Conservation (phyloP, 2,113 vertebrate genomes). For the Bettongia penicillata region DNA sequence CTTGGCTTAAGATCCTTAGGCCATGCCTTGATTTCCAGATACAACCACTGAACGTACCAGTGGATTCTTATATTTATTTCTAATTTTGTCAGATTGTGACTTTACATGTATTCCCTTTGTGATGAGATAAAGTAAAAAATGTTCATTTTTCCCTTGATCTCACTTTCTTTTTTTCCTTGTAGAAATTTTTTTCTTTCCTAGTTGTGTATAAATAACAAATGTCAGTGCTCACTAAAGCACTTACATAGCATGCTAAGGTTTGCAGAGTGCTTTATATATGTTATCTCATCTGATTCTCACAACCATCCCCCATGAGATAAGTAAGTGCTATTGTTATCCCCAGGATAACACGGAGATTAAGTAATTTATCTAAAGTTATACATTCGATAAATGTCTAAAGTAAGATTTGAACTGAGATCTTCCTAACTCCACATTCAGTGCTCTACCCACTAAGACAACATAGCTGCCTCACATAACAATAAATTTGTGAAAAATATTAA, state of each 20-base stretch:
- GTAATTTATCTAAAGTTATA: neutral
- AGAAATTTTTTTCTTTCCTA: neutral
- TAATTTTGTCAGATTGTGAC: neutral
- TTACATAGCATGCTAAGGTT: neutral
- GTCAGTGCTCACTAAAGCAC: neutral
- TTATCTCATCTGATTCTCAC: neutral
- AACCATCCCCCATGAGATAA: neutral
- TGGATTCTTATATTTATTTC: neutral
- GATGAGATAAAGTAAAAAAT: neutral
- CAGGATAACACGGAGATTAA: neutral
- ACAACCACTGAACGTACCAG: neutral
- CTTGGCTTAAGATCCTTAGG: neutral
- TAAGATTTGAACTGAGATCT: neutral
- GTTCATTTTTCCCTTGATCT: neutral
- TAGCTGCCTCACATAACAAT: neutral
- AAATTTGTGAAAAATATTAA: neutral
- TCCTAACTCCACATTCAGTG: neutral
- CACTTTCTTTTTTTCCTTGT: neutral
- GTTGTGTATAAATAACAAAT: neutral
- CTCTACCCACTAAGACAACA: neutral
- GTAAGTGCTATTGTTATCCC: neutral
- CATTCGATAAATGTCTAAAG: neutral
- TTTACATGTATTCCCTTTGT: neutral
- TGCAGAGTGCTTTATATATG: neutral
- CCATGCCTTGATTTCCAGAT: neutral